A percentile compares a stretch with the other conserved stretches of the same genome.
Conservation (phyloP, 2,888 invertebrate species). For the Philereme transversata region DNA sequence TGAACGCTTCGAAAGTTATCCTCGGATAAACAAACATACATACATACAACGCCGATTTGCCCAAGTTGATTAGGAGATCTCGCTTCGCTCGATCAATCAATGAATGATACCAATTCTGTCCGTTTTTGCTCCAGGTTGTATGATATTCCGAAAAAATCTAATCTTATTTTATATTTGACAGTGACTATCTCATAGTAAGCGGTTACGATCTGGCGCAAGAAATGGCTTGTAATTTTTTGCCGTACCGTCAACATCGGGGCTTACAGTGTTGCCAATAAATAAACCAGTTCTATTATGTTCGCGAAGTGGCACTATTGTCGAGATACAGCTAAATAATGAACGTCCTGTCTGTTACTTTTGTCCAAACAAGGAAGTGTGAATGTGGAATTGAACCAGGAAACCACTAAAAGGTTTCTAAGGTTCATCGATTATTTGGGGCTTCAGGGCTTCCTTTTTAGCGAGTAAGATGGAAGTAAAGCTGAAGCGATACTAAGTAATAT, state of each 20-base stretch:
- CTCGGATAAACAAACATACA: no score
- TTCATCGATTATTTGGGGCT: slow-evolving; percentile 59
- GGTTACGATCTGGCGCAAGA: slow-evolving; percentile 6
- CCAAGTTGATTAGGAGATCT: no score
- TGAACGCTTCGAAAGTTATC: no score
- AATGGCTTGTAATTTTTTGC: slow-evolving; percentile 22
- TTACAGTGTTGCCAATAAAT: slow-evolving; percentile 51
- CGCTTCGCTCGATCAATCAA: no score
- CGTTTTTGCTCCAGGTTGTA: slow-evolving; percentile 40
- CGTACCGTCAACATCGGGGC: slow-evolving; percentile 17
- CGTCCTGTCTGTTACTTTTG: slow-evolving; percentile 59
- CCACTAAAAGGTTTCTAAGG: slow-evolving; percentile 57
- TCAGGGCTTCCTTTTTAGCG: slow-evolving; percentile 53
- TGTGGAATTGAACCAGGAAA: slow-evolving; percentile 66
- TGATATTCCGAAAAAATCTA: slow-evolving; percentile 21
- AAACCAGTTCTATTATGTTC: slow-evolving; percentile 54
- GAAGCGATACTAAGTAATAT: slow-evolving; percentile 32
- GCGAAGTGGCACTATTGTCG: slow-evolving; percentile 54
- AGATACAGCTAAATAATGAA: slow-evolving; percentile 62
- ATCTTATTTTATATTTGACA: slow-evolving; percentile 13
- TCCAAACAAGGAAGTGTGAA: slow-evolving; percentile 69
- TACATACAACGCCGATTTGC: no score
- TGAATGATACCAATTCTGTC: slow-evolving; percentile 64
- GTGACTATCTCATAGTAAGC: slow-evolving; percentile 7
- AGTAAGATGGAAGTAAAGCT: slow-evolving; percentile 40